Base-by-base conservation (phyloP, 2,888 invertebrate genomes). In the Rhagonycha lutea region DNA sequence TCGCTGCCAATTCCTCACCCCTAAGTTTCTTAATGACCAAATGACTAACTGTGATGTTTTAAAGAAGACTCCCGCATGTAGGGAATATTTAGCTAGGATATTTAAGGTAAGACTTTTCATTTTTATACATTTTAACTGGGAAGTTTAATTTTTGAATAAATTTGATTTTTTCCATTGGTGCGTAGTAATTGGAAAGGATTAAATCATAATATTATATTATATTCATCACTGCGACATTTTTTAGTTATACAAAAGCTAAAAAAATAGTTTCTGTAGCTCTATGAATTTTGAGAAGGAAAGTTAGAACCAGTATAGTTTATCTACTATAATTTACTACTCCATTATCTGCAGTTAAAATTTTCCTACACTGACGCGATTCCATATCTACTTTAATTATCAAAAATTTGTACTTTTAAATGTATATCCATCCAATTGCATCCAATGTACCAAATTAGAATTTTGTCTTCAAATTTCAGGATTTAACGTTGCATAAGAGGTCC, bases 1-100 rank as follows among this genome's bases (percentile, higher is more conserved):
- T 3, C 91, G 98, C 1, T 97, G 97, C 85, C 97, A 97, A 87
- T 96, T 95, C 88, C 91, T 98, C 61, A 96, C 97, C 47, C 97
- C 98, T 5, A 94, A 92, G 84, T 98, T 97, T 88, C 90, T 98
- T 68, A 94, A 95, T 81, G 95, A 97, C 80, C 97, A 98, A 89
- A 95, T 98, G 92, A 94, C 93, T 84, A 95, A 95, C 83, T 98
- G 97, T 87, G 94, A 94, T 76, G 93, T 97, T 12, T 89, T 98
- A 65, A 94, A 94, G 85, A 96, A 96, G 86, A 94, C 94, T 62
- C 96, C 96, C 3, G 95, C 96, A 4, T 97, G 97, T 83, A 91
- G 95, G 78, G 96, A 96, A 85, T 97, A 97, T 88, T 90, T 98
- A 80, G 95, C 95, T 23, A 94, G 94, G 86, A 96, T 97, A 87